Conservation (phyloP, 2,888 invertebrate species). For the Trissoscelio sp. region DNA sequence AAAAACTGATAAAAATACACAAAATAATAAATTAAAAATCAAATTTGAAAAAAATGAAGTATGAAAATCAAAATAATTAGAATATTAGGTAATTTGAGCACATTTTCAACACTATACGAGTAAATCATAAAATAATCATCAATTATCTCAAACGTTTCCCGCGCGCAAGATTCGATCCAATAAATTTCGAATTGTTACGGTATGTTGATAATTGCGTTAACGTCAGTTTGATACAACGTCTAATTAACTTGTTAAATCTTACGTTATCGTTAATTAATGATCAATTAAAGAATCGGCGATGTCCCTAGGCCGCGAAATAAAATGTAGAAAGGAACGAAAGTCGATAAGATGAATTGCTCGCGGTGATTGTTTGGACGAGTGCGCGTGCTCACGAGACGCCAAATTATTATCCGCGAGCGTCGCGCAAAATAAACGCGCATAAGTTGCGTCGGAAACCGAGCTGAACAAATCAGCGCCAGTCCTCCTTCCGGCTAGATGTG, state of each 20-base stretch:
- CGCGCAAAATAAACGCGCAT: conserved; percentile 25
- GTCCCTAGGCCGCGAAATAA: background rate
- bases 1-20: too few species aligned
- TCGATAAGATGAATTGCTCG: conserved; percentile 6
- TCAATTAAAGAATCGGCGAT: conserved; percentile 20
- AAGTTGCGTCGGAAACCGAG: conserved; percentile 60
- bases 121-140: conserved; percentile 2
- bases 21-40: too few species aligned
- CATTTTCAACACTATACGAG: too few species aligned
- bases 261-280: conserved; percentile 40
- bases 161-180: conserved; percentile 27
- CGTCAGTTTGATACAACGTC: background rate
- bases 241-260: conserved; percentile 36
- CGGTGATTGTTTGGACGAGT: background rate
- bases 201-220: conserved; percentile 13
- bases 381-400: conserved; percentile 10
- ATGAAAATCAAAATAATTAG: too few species aligned
- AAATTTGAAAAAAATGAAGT: too few species aligned
- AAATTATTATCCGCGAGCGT: too few species aligned
- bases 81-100: too few species aligned
- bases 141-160: conserved; percentile 13
- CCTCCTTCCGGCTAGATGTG: conserved; percentile 49
- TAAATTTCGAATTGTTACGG: conserved; percentile 33
- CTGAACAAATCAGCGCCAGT: conserved; percentile 46
- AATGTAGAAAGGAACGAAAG: background rate